Evolutionary conservation across 1,140 invertebrate species (phyloP).

Genomic region (Yoshiicerus persimilis): DNA sequence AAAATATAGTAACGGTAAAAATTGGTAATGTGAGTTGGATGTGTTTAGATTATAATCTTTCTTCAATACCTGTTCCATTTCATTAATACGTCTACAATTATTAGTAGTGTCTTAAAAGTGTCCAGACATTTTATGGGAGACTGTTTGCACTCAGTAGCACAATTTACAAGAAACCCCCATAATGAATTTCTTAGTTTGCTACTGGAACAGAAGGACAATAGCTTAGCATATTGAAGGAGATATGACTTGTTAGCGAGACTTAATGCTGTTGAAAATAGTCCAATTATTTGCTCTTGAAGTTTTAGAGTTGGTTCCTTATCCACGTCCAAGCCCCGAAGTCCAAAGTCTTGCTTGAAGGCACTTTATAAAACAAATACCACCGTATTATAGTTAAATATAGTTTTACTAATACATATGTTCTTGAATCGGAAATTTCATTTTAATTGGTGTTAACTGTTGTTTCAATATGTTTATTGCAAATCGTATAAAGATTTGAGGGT

Average conservation of each 20-base stretch:
- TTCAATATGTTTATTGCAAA: background rate
- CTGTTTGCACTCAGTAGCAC: too few species aligned
- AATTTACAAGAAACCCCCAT: background rate
- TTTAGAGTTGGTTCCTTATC: background rate
- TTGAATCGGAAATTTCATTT: too few species aligned
- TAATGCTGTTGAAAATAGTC: background rate
- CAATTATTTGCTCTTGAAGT: background rate
- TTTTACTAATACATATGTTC: too few species aligned
- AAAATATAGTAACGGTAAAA: background rate
- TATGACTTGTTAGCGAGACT: background rate
- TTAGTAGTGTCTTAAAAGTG: background rate
- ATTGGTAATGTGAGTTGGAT: background rate
- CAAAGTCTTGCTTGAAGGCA: background rate
- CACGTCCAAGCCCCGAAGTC: background rate
- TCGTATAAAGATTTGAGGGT: background rate
- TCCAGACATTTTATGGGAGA: background rate
- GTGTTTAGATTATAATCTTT: background rate
- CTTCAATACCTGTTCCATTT: background rate
- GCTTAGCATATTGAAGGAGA: background rate
- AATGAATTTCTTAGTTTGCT: background rate
- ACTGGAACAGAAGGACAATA: background rate
- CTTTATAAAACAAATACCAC: background rate
- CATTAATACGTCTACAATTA: background rate
- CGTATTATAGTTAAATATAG: too few species aligned
- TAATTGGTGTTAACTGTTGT: too few species aligned